A percentile compares a stretch with the other conserved stretches of the same genome.
These are phyloP conservation scores for Clivina fossor DNA, from an alignment of 2,888 invertebrate genomes.

Conservation along the genomic window DNA sequence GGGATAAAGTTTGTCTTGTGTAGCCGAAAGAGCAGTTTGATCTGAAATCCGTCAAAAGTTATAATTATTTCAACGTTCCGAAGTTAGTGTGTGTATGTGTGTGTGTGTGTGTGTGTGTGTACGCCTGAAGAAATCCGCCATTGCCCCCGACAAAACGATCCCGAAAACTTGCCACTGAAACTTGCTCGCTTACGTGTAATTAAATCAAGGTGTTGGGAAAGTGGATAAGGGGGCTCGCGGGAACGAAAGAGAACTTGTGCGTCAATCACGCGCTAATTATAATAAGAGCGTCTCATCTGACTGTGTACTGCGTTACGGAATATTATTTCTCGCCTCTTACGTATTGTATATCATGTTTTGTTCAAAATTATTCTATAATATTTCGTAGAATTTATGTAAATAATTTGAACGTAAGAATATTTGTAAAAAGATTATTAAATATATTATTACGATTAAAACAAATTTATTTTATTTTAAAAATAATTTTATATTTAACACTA, in stretches of 20 bases:
- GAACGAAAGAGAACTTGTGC: neutral
- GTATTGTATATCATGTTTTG: no score
- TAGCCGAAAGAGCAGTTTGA: constrained; percentile 14
- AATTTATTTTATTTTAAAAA: no score
- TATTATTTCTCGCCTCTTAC: neutral
- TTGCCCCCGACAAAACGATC: constrained; percentile 29
- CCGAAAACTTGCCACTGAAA: constrained; percentile 30
- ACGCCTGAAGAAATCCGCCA: constrained; percentile 22
- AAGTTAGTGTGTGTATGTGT: constrained; percentile 16
- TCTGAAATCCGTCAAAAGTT: constrained; percentile 32
- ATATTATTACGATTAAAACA: no score
- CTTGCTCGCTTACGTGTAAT: constrained; percentile 32
- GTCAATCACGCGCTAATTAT: constrained; percentile 21
- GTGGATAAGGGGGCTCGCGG: neutral
- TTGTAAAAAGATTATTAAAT: no score
- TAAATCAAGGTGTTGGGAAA: constrained; percentile 21
- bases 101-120: no score
- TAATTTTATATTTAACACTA: no score
- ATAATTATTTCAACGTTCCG: constrained; percentile 29
- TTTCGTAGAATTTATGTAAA: no score
- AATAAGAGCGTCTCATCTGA: constrained; percentile 7
- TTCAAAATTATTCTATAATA: no score
- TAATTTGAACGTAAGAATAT: no score
- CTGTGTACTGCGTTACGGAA: neutral
- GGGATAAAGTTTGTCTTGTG: no score